These are phyloP conservation scores for Catonia carolina DNA, from an alignment of 2,888 invertebrate genomes.

Conservation along the genomic window DNA sequence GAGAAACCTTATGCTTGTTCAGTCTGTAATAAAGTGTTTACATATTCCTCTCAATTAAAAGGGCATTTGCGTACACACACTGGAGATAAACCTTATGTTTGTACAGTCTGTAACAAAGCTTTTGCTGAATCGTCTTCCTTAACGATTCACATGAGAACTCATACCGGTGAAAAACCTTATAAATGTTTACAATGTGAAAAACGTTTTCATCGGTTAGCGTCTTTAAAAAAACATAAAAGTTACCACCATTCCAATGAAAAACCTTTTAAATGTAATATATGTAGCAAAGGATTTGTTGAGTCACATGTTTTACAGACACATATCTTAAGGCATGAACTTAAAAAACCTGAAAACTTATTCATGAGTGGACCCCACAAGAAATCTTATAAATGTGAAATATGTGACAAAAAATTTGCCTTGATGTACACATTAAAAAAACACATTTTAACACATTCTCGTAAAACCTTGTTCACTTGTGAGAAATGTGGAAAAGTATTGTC, in stretches of 20 bases:
- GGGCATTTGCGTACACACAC: too few relatives aligned
- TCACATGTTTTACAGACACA: too few relatives aligned
- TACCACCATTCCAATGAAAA: constrained; percentile 54
- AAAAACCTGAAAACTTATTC: too few relatives aligned
- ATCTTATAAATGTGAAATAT: constrained; percentile 53
- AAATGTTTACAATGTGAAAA: constrained; percentile 52
- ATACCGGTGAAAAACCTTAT: constrained; percentile 54
- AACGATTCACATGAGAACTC: constrained; percentile 55
- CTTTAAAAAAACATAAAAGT: constrained; percentile 53
- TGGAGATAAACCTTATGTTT: too few relatives aligned
- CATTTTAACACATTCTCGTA: constrained; percentile 52
- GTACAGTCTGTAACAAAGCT: too few relatives aligned
- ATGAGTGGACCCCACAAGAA: too few relatives aligned
- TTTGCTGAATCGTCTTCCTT: too few relatives aligned
- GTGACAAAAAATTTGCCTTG: constrained; percentile 54
- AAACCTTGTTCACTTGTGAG: constrained; percentile 54
- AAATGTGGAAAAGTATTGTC: constrained; percentile 55
- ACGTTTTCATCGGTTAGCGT: constrained; percentile 54
- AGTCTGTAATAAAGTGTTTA: too few relatives aligned
- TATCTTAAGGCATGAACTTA: too few relatives aligned
- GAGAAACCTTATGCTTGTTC: too few relatives aligned
- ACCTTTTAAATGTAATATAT: constrained; percentile 51
- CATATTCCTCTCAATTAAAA: too few relatives aligned
- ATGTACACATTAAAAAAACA: constrained; percentile 55
- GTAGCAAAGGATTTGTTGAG: constrained; percentile 58